Base-by-base conservation (phyloP, 2,113 vertebrate genomes). In the Prietella phreatophila region DNA sequence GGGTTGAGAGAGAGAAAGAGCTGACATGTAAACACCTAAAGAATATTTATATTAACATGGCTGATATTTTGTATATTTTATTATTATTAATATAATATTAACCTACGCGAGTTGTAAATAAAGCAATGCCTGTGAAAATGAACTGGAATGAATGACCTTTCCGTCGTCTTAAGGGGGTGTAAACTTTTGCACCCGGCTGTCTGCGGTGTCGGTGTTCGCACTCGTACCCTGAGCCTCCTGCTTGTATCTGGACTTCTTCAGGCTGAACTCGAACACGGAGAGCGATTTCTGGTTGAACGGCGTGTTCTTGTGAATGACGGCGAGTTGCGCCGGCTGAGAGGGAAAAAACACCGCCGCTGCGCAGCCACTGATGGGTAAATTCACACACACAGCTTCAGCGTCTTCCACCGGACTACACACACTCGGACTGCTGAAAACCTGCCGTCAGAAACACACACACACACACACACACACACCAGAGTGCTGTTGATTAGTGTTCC, bases 331-430 rank as follows among this genome's bases (percentile, higher is more conserved):
- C 55, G 93, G 91, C 85, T 95, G 91, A 2, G 92, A 88, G 0
- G 96, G 93, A 73, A 94, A 89, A 91, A 95, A 97, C 86, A 93
- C 94, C 47, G 91, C 95, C 13, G 92, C 92, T 80, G 58, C 89
- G 83, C 91, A 93, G 36, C 92, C 69, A 0, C 15, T 0, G 71
- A 93, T 14, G 1, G 94, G 91, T 76, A 97, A 83, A 82, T 91
- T 88, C 71, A 91, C 91, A 58, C 88, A 91, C 86, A 91, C 47
- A 39, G 89, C 87, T 78, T 91, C 91, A 88, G 94, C 90, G 1
- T 93, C 94, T 87, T 95, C 92, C 13, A 82, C 88, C 0, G 88
- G 91, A 10, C 89, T 89, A 78, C 89, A 92, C 90, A 95, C 88
- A 86, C 88, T 94, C 87, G 92, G 87, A 1, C 83, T 93, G 61